These are phyloP conservation scores for Belonocnema kinseyi DNA, from an alignment of 1,140 invertebrate species.

Conservation along the genomic window DNA sequence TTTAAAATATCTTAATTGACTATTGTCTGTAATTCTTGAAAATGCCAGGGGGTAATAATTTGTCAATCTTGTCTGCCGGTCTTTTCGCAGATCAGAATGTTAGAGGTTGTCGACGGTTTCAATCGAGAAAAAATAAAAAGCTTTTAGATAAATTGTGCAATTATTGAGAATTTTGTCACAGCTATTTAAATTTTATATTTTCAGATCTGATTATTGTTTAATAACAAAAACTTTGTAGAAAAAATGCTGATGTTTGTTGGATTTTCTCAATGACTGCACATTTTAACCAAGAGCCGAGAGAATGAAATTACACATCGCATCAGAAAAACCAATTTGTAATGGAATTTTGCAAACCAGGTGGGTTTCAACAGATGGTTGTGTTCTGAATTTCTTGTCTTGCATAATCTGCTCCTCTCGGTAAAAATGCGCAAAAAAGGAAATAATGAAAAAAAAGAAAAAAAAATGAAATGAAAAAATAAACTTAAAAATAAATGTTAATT, in stretches of 20 bases:
- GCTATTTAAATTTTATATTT: neutral
- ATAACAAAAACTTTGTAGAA: neutral
- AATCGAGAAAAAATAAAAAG: neutral
- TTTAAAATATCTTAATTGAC: neutral
- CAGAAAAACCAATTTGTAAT: neutral
- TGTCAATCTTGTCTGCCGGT: neutral
- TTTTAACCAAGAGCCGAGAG: neutral
- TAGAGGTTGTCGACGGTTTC: neutral
- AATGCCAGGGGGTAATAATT: neutral
- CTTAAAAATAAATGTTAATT: conserved; percentile 34
- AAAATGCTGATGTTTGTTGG: neutral
- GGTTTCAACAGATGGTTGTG: neutral
- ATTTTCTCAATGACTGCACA: neutral
- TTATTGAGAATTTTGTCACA: neutral
- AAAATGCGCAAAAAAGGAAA: conserved; percentile 37
- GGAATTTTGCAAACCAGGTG: neutral
- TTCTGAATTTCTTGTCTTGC: neutral
- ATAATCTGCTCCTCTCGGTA: conserved; percentile 22
- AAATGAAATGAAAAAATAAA: conserved; percentile 43
- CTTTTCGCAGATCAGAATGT: conserved; percentile 2
- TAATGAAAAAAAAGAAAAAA: conserved; percentile 37
- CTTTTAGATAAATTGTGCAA: neutral
- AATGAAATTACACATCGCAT: neutral
- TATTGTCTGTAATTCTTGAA: neutral
- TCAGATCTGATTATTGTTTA: neutral